phyloP scores from a whole-genome alignment of 1,140 invertebrate species.

The Dendroctonus ponderosae region DNA sequence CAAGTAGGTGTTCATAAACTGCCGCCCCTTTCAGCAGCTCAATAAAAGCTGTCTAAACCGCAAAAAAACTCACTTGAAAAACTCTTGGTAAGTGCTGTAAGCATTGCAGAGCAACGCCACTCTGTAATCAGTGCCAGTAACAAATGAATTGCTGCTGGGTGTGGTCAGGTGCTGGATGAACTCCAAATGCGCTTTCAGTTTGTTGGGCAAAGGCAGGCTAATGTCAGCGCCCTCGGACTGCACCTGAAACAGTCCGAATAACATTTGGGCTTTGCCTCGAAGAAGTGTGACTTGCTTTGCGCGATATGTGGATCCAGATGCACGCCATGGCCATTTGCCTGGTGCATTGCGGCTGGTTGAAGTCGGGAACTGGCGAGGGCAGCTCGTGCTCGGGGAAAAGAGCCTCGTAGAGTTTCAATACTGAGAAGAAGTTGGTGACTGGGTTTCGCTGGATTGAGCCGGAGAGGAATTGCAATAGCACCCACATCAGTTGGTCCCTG shows the following conservation, averaged over 20 bases:
- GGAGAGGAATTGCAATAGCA: constrained; percentile 94
- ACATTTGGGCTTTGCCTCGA: not conserved
- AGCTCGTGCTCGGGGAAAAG: constrained; percentile 90
- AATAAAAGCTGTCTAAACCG: not conserved
- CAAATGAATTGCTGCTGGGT: constrained; percentile 63
- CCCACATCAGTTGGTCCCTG: constrained; percentile 95
- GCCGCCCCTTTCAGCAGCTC: no score
- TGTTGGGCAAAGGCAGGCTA: constrained; percentile 72
- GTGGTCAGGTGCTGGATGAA: constrained; percentile 81
- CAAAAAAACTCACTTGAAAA: constrained; percentile 55
- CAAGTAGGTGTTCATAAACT: no score
- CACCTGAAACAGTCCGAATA: constrained; percentile 53
- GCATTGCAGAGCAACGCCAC: constrained; percentile 93
- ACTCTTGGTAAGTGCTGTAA: constrained; percentile 86
- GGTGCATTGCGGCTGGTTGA: constrained; percentile 79
- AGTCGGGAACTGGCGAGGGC: constrained; percentile 85
- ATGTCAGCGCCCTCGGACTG: constrained; percentile 47
- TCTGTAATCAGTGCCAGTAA: constrained; percentile 79
- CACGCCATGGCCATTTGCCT: constrained; percentile 92
- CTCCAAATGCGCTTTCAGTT: constrained; percentile 82
- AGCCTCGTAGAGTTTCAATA: constrained; percentile 88
- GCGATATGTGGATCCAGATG: constrained; percentile 94
- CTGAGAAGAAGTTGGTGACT: constrained; percentile 83
- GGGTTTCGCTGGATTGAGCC: constrained; percentile 95
- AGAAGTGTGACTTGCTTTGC: constrained; percentile 58